Percentiles rank a stretch among this genome's conserved stretches.
phyloP scores from a whole-genome alignment of 2,113 vertebrate species.

The Eptesicus fuscus region DNA sequence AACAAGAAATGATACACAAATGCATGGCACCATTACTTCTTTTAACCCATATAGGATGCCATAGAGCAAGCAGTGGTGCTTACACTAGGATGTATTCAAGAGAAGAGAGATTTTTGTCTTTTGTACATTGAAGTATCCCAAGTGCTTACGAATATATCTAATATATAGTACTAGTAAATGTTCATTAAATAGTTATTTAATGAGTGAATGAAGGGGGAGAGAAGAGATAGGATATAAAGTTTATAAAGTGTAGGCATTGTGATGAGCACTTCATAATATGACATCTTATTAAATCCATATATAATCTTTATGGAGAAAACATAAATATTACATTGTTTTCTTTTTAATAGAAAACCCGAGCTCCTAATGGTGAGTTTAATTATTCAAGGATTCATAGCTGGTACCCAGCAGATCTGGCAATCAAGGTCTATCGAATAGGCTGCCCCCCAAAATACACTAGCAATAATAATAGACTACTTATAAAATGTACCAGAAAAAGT shows the following conservation, averaged over 20 bases:
- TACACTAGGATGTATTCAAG: neutral
- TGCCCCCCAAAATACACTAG: neutral
- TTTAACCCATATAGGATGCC: neutral
- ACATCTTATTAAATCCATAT: neutral
- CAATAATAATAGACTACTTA: neutral
- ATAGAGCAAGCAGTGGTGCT: neutral
- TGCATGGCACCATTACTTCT: neutral
- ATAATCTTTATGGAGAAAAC: neutral
- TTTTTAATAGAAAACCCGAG: neutral
- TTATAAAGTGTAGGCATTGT: slow-evolving; percentile 2
- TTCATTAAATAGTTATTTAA: slow-evolving; percentile 14
- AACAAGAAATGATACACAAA: neutral
- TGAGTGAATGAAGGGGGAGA: neutral
- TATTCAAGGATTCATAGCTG: neutral
- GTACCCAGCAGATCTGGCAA: neutral
- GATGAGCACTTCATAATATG: neutral
- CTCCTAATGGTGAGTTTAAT: neutral
- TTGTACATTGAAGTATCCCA: neutral
- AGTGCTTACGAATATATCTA: neutral
- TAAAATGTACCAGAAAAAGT: neutral
- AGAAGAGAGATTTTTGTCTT: neutral
- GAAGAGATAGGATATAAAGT: neutral
- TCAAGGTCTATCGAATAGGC: neutral
- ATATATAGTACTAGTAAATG: neutral
- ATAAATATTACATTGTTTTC: neutral